phyloP scores from a whole-genome alignment of 37 sponge, comb jelly and placozoan species.

The Spongia lamella region DNA sequence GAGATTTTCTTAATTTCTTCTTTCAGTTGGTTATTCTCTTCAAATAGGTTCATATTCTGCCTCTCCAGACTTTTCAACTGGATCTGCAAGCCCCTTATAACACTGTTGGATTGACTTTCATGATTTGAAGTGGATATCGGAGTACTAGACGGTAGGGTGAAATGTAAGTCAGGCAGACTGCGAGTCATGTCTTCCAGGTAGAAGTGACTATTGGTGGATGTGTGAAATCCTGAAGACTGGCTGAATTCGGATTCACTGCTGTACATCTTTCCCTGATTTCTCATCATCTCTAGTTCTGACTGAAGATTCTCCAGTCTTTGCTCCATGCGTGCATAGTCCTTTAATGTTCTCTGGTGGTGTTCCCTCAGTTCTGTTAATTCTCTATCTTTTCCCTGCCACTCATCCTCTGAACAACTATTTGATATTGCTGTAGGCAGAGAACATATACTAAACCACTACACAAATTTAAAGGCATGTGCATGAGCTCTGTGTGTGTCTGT shows the following conservation, averaged over 20 bases:
- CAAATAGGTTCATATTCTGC: background rate
- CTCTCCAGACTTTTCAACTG: conserved; percentile 12
- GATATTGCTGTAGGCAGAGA: background rate
- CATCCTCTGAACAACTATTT: no score
- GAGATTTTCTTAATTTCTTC: background rate
- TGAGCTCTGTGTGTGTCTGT: background rate
- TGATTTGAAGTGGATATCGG: background rate
- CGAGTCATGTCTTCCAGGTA: background rate
- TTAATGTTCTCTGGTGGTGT: conserved; percentile 14
- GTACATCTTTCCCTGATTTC: no score
- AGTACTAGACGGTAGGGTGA: background rate
- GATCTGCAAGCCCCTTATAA: background rate
- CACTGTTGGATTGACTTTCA: background rate
- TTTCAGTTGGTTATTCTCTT: background rate
- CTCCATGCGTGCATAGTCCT: conserved; percentile 7
- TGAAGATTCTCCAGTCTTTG: conserved; percentile 10
- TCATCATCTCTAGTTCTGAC: background rate
- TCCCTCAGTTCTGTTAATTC: conserved; percentile 17
- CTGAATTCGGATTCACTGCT: background rate
- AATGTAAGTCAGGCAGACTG: background rate
- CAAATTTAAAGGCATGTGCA: background rate
- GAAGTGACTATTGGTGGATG: background rate
- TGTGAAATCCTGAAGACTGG: background rate
- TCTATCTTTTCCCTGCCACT: background rate
- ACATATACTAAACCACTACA: background rate